Base-by-base conservation (phyloP, 2,113 vertebrate genomes). In the Psittacara wagleri region DNA sequence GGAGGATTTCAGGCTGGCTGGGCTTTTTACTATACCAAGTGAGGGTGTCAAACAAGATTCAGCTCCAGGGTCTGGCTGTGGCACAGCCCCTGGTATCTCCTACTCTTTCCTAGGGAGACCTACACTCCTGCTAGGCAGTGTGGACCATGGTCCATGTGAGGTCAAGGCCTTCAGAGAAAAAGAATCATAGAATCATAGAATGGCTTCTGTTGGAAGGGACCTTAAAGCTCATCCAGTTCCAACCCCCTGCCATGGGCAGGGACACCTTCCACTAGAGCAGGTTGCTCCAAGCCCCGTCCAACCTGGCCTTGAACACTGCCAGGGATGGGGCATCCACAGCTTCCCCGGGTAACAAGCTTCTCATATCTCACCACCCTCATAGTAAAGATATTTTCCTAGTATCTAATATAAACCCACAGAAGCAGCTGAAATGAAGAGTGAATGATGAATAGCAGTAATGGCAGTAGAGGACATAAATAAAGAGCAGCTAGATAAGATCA, bases 81-180 rank as follows among this genome's bases (percentile, higher is more conserved):
- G 33, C 29, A 52, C 31, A 83, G 37, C 17, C 6, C n/a, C 0
- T 0, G 7, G 10, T 10, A 55, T 59, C 2, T 3, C 25, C 70
- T 67, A 7, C 25, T 16, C 16, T 63, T 78, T 86, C 23, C 46
- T 28, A 59, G 27, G 39, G 33, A 51, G 63, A 29, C 29, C 61
- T 17, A 31, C 19, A 25, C 9, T 73, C 35, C 54, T 74, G n/a
- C 25, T 54, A 39, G 37, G 74, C 37, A 39, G 9, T 3, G 20
- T 11, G 39, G 39, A 15, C 29, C 2, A 3, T 17, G 23, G 17
- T 8, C 52, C 57, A 35, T 1, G 2, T 37, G 69, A 70, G 39
- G 17, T 44, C 76, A 92, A 28, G 73, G 24, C 33, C 52, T 37
- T 44, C 35, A 62, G 43, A 37, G 51, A 49, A 43, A 89, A 18